Base-by-base conservation (phyloP, 2,888 invertebrate genomes). In the Aquatica leii region DNA sequence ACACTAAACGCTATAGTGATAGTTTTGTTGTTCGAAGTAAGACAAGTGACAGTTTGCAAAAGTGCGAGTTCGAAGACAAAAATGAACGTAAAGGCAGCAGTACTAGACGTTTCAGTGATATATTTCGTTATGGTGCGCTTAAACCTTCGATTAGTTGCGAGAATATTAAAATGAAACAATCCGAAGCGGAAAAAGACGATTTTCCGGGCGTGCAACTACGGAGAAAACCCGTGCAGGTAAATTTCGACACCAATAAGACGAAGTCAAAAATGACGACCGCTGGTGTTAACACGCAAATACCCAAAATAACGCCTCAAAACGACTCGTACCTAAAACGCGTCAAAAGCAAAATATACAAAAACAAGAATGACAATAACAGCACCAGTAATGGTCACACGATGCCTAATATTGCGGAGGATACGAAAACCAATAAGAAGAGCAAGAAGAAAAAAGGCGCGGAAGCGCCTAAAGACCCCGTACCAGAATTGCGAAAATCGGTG, bases 271-370 rank as follows among this genome's bases (percentile, higher is more conserved):
- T 21, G 12, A 35, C 15, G 2, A n/a, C 15, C 12, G n/a, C 24
- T 4, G 15, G 12, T 31, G 5, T 12, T 5, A 6, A n/a, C n/a
- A 18, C 9, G 12, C 17, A 43, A 14, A 24, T 9, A 12, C 31
- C 15, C 51, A 70, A 52, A 43, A 35, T 24, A 49, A 61, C 48
- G 37, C 58, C 21, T 14, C 41, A 8, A 62, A 58, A 50, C 37
- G 48, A 71, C 63, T 81, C 81, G 1, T 81, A 81, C 61, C 69
- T 82, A 46, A 81, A 81, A 69, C 72, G 81, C 1, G 82, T 82
- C 8, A 79, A 78, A 64, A 81, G 81, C 14, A 80, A 78, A 65
- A 82, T 82, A 57, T 82, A 81, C 70, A 81, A 80, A 66, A 73
- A 71, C 24, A 76, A 80, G 68, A 74, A 69, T 53, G 78, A 78